Evolutionary conservation across 1,140 invertebrate genomes (phyloP).

Genomic region (Ceratosolen fusciceps): DNA sequence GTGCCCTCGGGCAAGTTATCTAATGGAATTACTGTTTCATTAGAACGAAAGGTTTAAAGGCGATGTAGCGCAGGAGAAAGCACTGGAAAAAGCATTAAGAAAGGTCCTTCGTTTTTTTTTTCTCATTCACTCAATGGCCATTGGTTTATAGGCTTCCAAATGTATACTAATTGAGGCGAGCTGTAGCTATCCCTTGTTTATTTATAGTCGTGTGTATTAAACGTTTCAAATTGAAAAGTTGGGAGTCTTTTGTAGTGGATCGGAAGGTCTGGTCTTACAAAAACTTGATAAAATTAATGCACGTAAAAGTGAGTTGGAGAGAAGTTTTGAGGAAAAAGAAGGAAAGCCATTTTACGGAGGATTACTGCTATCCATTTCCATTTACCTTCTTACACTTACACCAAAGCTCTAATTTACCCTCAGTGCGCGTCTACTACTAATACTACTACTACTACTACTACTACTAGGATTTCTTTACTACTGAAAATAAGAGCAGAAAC

Average conservation of each 20-base stretch:
- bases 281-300: constrained; percentile 4
- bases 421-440: constrained; percentile 11
- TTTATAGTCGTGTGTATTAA: too few relatives aligned
- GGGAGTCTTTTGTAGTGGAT: not conserved
- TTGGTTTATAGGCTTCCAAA: too few relatives aligned
- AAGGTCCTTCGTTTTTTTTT: too few relatives aligned
- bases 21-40: too few relatives aligned
- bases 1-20: too few relatives aligned
- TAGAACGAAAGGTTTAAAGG: too few relatives aligned
- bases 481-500: not conserved
- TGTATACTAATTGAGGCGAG: too few relatives aligned
- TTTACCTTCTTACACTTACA: constrained; percentile 34
- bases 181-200: too few relatives aligned
- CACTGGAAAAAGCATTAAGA: too few relatives aligned
- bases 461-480: constrained; percentile 3
- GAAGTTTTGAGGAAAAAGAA: not conserved
- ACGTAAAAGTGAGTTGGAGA: not conserved
- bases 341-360: constrained; percentile 7
- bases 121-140: too few relatives aligned
- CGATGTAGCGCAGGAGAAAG: too few relatives aligned
- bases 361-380: constrained; percentile 30
- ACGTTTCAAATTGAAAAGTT: not conserved
- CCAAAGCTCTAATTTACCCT: constrained; percentile 7
- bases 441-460: too few relatives aligned
- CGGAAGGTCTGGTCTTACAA: not conserved